These are phyloP conservation scores for Lasioglossum villosulum DNA, from an alignment of 2,888 invertebrate genomes.

Conservation along the genomic window DNA sequence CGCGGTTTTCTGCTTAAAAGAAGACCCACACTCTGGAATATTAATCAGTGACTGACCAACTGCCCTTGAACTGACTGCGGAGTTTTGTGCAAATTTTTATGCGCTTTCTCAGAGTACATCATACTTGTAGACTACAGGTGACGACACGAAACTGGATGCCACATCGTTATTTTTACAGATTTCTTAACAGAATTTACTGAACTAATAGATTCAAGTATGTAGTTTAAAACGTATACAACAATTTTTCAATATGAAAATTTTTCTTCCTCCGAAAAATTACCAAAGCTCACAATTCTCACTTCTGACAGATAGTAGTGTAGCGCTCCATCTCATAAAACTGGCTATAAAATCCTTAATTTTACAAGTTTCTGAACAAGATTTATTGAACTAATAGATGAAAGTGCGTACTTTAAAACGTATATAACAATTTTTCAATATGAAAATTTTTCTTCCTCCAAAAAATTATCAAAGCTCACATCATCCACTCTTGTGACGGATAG, in stretches of 20 bases:
- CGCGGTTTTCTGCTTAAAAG: not conserved
- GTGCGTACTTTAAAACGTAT: not conserved
- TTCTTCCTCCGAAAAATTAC: not conserved
- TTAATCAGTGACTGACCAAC: not conserved
- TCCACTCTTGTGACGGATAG: too few relatives aligned
- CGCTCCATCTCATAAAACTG: too few relatives aligned
- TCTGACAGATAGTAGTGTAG: too few relatives aligned
- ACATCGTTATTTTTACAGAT: not conserved
- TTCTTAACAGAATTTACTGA: not conserved
- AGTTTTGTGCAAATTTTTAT: not conserved
- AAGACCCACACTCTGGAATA: not conserved
- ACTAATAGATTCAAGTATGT: not conserved
- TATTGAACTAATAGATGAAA: too few relatives aligned
- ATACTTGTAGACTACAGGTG: not conserved
- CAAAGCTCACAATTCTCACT: too few relatives aligned
- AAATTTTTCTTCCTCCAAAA: rapidly evolving
- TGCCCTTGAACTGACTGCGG: not conserved
- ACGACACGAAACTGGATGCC: not conserved
- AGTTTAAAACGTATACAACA: not conserved
- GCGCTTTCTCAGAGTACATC: not conserved
- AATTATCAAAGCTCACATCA: not conserved
- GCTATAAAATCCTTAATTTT: too few relatives aligned
- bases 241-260: not conserved
- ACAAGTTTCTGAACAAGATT: too few relatives aligned
- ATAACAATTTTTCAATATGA: not conserved